Conservation (phyloP, 2,888 invertebrate species). For the Anoplius nigerrimus region DNA sequence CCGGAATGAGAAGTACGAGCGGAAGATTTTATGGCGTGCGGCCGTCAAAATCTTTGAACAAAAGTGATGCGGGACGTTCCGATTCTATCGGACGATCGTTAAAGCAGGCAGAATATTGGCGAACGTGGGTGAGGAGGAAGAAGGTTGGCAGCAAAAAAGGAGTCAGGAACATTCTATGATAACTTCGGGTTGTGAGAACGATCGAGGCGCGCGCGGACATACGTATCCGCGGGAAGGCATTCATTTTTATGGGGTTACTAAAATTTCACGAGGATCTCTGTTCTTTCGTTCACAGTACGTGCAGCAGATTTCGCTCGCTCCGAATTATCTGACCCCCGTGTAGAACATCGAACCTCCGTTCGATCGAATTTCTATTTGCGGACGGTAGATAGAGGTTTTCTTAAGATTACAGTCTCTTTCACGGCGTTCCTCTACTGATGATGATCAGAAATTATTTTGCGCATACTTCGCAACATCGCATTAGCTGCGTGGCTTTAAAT, state of each 20-base stretch:
- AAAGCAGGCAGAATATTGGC: conserved; percentile 22
- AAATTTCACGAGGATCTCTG: conserved; percentile 56
- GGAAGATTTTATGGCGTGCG: conserved; percentile 21
- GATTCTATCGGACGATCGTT: conserved; percentile 47
- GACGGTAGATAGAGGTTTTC: not conserved
- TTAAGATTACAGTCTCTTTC: no score
- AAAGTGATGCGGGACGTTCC: conserved; percentile 26
- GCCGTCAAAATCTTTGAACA: conserved; percentile 31
- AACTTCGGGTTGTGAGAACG: conserved; percentile 30
- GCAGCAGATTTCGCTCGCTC: conserved; percentile 5
- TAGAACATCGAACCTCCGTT: conserved; percentile 1
- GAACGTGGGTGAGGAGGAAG: not conserved
- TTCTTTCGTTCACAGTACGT: conserved; percentile 15
- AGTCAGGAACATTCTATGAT: conserved; percentile 44
- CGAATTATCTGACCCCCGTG: conserved; percentile 13
- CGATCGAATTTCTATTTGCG: conserved; percentile 1
- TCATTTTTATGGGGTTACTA: conserved; percentile 52
- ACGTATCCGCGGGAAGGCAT: conserved; percentile 53
- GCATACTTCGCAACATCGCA: no score
- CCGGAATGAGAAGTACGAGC: not conserved
- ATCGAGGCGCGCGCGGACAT: conserved; percentile 33
- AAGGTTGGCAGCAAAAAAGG: conserved; percentile 18
- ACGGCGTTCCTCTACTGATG: no score
- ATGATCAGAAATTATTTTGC: no score
- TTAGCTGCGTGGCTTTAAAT: no score